Base-by-base conservation (phyloP, 2,797 vertebrate species). In the Stomatorhinus walkeri region DNA sequence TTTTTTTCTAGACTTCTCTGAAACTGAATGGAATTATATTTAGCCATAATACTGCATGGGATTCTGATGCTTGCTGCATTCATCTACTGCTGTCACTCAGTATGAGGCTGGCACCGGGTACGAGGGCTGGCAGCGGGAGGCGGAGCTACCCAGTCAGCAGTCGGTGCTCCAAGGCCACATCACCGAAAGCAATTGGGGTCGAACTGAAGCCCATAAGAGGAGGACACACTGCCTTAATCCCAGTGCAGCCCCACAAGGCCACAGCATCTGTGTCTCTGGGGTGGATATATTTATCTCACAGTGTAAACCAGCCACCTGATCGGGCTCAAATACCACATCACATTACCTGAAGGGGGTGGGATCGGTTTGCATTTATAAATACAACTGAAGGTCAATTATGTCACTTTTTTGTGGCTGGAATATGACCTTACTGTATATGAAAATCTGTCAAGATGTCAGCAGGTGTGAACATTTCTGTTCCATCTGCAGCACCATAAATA, bases 1-100 rank as follows among this genome's bases (percentile, higher is more conserved):
- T 94, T 94, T 92, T 91, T 92, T 92, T 94, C 56, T 94, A 91
- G 93, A 95, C 94, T 93, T 93, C 92, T 91, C 92, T 87, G 90
- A 92, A 92, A 90, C 90, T 90, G 91, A 91, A 93, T 91, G 91
- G 93, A 94, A 91, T 68, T 89, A 85, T 90, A 28, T 76, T 79
- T 19, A 56, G 22, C 9, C 32, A 32, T 14, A 16, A 12, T 24
- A 14, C 51, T 49, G 43, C 83, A 22, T 28, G 72, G 40, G 12
- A 24, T 86, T 91, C 90, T 91, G 89, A 90, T 87, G 89, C 88
- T 86, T 43, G 4, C 24, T 28, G 19, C 51, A 22, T 56, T 88
- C 10, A 10, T 89, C 90, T 90, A 2, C 1, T 4, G 10, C 2
- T 3, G 91, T 89, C 91, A 93, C 91, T 92, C 91, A 92, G 90